Percentiles rank a stretch among this genome's conserved stretches.
These are phyloP conservation scores for Rhinogobius similis DNA, from an alignment of 2,113 vertebrate genomes.

Conservation along the genomic window DNA sequence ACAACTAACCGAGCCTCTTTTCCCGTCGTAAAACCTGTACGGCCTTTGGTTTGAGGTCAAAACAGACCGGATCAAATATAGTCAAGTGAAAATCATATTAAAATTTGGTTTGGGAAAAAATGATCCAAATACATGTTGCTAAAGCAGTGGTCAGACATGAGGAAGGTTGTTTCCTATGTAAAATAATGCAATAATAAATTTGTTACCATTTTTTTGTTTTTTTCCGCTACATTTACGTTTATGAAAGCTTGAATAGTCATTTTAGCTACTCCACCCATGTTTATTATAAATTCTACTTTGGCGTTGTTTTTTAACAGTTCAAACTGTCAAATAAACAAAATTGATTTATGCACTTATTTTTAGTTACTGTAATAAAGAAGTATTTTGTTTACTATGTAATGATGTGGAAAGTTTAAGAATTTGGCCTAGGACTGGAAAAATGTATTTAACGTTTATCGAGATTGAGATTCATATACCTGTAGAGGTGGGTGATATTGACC, in stretches of 20 bases:
- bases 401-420: too few relatives aligned
- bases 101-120: constrained; percentile 56
- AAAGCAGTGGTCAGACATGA: constrained; percentile 29
- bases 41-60: constrained; percentile 70
- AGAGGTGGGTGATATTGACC: too few relatives aligned
- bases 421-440: too few relatives aligned
- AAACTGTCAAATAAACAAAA: not conserved
- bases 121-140: constrained; percentile 47
- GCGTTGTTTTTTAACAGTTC: not conserved
- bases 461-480: too few relatives aligned
- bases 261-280: not conserved
- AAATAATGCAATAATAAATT: constrained; percentile 12
- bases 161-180: constrained; percentile 6
- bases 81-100: constrained; percentile 48
- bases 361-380: too few relatives aligned
- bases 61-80: constrained; percentile 60
- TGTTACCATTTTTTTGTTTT: not conserved
- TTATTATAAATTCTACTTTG: not conserved
- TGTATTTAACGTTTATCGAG: too few relatives aligned
- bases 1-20: constrained; percentile 63
- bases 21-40: constrained; percentile 66
- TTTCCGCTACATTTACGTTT: not conserved
- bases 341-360: too few relatives aligned
- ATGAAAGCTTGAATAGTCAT: not conserved
- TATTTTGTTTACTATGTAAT: too few relatives aligned